Evolutionary conservation across 2,888 invertebrate species (phyloP), one percentile per base, ranked within the genome.

Genomic region (Tanypteryx hageni): DNA sequence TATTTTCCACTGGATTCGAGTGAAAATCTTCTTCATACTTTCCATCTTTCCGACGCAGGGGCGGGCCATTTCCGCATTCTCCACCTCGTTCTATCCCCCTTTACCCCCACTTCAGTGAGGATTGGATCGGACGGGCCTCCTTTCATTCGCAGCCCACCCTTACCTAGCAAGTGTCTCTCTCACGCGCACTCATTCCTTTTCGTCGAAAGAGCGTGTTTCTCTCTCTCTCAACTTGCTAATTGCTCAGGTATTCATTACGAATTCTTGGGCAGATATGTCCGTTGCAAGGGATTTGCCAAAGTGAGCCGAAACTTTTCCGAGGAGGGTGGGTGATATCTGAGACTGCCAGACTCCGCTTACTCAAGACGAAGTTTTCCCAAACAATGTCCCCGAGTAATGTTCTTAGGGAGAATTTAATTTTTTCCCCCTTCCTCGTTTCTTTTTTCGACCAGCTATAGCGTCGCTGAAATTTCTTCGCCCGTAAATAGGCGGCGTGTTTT

Each of bases 161-260:
- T n/a, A 22, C 22, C 84, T 57, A 56, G 57, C n/a, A 22, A 1
- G 58, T 22, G 3, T n/a, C 57, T 7, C n/a, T 27, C 76, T 11
- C 11, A 22, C 27, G n/a, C n/a, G n/a, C 76, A 3, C 11, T 9
- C 76, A 76, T 27, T n/a, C 76, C 76, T 18, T 76, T n/a, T n/a
- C 76, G n/a, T 27, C 76, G 44, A 44, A 5, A 44, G 44, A 44
- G 44, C 44, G 44, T 44, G 44, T 44, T 44, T 44, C 5, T 44
- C 64, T 64, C 64, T 27, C 18, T 76, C 27, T 44, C 76, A 76
- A 76, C 76, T 76, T 76, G 58, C 85, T 85, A 89, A 64, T 89
- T 89, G 11, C 89, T 68, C 44, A 89, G 44, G 44, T 56, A 89
- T 68, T 89, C 64, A 89, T 89, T 44, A 89, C 64, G 22, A 89